Conservation (phyloP, 2,888 invertebrate species). For the Merodon equestris region DNA sequence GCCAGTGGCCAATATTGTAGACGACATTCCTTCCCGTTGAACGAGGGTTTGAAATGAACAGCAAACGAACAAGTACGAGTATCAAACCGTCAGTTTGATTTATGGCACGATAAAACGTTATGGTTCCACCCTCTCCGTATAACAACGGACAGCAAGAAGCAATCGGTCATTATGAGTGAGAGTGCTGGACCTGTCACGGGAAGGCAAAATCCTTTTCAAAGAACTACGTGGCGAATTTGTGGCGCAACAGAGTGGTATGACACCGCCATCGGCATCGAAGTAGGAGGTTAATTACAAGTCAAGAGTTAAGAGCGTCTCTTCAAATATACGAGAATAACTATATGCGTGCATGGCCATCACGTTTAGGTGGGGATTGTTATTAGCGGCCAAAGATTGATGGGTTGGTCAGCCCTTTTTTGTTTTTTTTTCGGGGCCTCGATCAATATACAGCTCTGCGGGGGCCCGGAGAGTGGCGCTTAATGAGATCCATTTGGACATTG, state of each 20-base stretch:
- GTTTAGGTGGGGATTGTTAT: conserved; percentile 18
- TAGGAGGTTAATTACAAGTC: conserved; percentile 21
- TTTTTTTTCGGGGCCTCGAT: too few relatives aligned
- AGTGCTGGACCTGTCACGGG: conserved; percentile 23
- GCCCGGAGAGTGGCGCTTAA: too few relatives aligned
- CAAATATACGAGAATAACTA: conserved; percentile 19
- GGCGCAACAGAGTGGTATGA: neutral
- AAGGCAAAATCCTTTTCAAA: conserved; percentile 17
- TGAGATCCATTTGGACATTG: too few relatives aligned
- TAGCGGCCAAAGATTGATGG: neutral
- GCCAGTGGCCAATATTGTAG: neutral
- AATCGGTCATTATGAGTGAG: conserved; percentile 37
- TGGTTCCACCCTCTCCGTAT: conserved; percentile 19
- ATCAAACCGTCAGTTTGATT: conserved; percentile 44
- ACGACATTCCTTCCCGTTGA: neutral
- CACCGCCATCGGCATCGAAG: neutral
- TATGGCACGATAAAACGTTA: conserved; percentile 46
- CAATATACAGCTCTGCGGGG: too few relatives aligned
- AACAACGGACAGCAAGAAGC: conserved; percentile 4
- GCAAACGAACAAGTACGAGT: conserved; percentile 5
- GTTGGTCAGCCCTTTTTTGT: too few relatives aligned
- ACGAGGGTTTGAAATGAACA: neutral
- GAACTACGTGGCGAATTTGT: neutral
- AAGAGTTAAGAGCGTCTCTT: conserved; percentile 19
- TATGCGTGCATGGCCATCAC: too few relatives aligned